phyloP scores from a whole-genome alignment of 2,113 vertebrate species.

The Barbus barbus region DNA sequence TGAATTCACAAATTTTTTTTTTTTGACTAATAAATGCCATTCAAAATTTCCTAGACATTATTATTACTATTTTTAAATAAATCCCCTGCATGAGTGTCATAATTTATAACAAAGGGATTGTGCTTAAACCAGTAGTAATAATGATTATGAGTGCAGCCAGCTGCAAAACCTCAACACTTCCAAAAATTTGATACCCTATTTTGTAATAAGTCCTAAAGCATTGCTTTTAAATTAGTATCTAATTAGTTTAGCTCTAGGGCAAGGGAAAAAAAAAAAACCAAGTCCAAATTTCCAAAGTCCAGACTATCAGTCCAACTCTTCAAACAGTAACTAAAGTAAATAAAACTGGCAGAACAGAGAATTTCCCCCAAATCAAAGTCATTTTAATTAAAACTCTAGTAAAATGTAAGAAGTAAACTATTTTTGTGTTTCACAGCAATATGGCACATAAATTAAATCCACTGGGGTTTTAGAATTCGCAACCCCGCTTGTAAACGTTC shows the following conservation, averaged over 20 bases:
- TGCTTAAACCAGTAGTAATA: constrained; percentile 16
- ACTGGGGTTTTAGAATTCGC: not conserved
- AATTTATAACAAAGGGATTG: not conserved
- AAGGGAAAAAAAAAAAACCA: not conserved
- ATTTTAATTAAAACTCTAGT: not conserved
- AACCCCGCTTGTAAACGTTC: not conserved
- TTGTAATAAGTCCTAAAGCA: not conserved
- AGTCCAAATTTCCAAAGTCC: not conserved
- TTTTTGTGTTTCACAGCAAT: not conserved
- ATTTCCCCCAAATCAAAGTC: not conserved
- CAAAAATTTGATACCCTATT: not conserved
- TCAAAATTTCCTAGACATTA: not conserved
- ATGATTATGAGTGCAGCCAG: constrained; percentile 14
- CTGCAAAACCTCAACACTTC: not conserved
- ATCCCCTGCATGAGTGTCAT: not conserved
- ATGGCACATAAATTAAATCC: not conserved
- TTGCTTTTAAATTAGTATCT: not conserved
- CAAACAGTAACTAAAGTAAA: not conserved
- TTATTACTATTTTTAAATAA: not conserved
- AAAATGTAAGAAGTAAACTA: no score
- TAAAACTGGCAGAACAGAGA: not conserved
- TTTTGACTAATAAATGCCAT: not conserved
- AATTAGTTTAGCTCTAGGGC: not conserved
- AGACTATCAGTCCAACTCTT: not conserved
- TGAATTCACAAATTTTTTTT: not conserved